phyloP scores from a whole-genome alignment of 2,113 vertebrate species.

The Nycticorax nycticorax region DNA sequence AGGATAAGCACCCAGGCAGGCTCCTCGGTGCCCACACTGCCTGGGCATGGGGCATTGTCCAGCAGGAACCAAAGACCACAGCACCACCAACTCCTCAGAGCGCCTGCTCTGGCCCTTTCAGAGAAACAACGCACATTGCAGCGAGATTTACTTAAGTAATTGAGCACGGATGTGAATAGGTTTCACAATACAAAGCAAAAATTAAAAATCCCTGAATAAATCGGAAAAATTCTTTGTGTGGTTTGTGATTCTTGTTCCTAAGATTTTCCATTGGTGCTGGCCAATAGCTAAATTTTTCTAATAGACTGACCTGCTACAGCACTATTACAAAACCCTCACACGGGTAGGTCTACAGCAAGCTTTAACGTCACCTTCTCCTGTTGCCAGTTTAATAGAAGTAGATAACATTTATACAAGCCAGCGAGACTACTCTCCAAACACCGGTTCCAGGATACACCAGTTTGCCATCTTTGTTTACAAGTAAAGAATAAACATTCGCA shows the following conservation, averaged over 20 bases:
- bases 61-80: neutral
- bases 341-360: neutral
- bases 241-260: slow-evolving; percentile 29
- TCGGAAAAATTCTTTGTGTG: slow-evolving; percentile 50
- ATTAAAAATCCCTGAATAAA: slow-evolving; percentile 53
- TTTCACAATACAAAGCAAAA: slow-evolving; percentile 18
- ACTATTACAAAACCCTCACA: slow-evolving; percentile 27
- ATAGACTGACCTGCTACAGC: neutral
- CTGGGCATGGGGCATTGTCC: rapidly evolving
- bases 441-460: neutral
- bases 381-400: neutral
- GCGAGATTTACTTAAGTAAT: neutral
- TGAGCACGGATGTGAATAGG: neutral
- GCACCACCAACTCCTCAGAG: neutral
- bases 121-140: rapidly evolving
- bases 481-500: neutral
- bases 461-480: neutral
- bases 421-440: neutral
- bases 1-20: neutral
- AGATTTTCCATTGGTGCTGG: slow-evolving; percentile 44
- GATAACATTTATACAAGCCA: slow-evolving; percentile 15
- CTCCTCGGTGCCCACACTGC: neutral
- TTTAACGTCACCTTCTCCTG: neutral
- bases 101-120: neutral
- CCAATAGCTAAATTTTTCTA: slow-evolving; percentile 13